A percentile compares a stretch with the other conserved stretches of the same genome.
Evolutionary conservation across 1,140 invertebrate genomes (phyloP).

Genomic region (Mamestra configurata): DNA sequence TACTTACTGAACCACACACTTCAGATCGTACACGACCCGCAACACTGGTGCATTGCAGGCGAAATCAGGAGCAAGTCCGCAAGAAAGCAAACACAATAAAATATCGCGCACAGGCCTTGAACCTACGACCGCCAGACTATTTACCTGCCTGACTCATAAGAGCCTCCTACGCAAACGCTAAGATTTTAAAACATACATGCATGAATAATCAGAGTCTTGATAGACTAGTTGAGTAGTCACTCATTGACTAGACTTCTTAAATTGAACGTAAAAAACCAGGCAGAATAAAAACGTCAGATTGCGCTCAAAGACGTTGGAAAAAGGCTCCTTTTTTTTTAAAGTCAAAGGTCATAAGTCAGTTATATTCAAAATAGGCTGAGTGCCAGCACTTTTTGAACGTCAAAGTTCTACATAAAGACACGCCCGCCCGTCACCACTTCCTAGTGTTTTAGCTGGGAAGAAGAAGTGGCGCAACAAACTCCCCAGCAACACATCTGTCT

Average conservation of each 20-base stretch:
- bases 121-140: constrained; percentile 61
- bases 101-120: constrained; percentile 59
- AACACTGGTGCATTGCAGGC: constrained; percentile 32
- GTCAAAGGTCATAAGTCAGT: too few relatives aligned
- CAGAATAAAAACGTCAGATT: too few relatives aligned
- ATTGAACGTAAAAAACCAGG: background rate
- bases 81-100: constrained; percentile 8
- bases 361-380: too few relatives aligned
- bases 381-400: too few relatives aligned
- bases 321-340: too few relatives aligned
- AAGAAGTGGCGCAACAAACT: too few relatives aligned
- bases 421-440: too few relatives aligned
- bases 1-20: background rate
- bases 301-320: too few relatives aligned
- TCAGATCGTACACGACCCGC: background rate
- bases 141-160: constrained; percentile 58
- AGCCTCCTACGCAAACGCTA: constrained; percentile 24
- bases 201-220: constrained; percentile 14
- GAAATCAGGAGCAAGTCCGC: background rate
- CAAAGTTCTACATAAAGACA: too few relatives aligned
- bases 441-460: too few relatives aligned
- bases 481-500: too few relatives aligned
- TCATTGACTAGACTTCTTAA: background rate
- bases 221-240: background rate
- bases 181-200: constrained; percentile 23